Conservation (phyloP, 2,113 vertebrate species). For the Capreolus pygargus region DNA sequence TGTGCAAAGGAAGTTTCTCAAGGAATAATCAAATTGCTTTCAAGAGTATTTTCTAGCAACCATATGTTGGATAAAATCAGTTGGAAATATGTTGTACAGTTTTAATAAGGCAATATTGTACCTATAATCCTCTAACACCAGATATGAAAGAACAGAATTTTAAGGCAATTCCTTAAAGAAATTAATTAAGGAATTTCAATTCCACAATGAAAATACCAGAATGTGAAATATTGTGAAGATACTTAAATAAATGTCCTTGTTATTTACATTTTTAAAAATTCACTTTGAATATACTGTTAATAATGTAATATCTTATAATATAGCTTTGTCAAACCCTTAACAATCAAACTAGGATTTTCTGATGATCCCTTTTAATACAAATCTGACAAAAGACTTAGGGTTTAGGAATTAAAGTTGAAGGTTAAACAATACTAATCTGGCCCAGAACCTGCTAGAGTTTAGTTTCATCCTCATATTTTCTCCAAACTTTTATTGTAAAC, state of each 20-base stretch:
- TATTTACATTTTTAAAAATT: conserved; percentile 50
- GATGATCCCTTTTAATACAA: conserved; percentile 22
- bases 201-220: conserved; percentile 1
- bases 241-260: conserved; percentile 35
- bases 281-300: conserved; percentile 33
- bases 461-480: neutral
- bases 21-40: conserved; percentile 71
- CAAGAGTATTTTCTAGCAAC: conserved; percentile 69
- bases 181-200: neutral
- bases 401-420: conserved; percentile 29
- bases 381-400: neutral
- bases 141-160: conserved; percentile 15
- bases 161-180: conserved; percentile 1
- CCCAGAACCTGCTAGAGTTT: neutral
- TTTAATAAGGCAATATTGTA: conserved; percentile 54
- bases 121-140: neutral
- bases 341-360: neutral
- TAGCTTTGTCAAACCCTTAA: neutral
- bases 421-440: neutral
- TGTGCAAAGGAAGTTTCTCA: conserved; percentile 72
- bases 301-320: neutral
- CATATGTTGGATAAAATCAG: conserved; percentile 68
- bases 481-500: conserved; percentile 12
- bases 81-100: conserved; percentile 41
- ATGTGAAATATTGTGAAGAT: conserved; percentile 41